Evolutionary conservation across 2,888 invertebrate genomes (phyloP).

Genomic region (Agrilus mali): DNA sequence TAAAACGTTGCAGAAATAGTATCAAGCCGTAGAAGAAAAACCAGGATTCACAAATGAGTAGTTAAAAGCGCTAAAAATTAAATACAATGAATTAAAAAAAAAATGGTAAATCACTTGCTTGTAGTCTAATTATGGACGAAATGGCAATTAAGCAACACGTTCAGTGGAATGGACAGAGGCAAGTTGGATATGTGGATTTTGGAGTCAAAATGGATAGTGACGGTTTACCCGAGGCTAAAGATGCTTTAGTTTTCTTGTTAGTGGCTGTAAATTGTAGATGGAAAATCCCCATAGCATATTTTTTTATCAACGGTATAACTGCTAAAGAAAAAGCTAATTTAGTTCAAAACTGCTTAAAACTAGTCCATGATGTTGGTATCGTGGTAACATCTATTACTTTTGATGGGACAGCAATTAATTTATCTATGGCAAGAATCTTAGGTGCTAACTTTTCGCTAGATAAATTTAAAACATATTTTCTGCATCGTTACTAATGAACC

Average conservation of each 20-base stretch:
- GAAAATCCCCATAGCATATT: too few species aligned
- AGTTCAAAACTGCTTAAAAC: constrained; percentile 9
- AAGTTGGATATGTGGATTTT: constrained; percentile 14
- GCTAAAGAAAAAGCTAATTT: constrained; percentile 9
- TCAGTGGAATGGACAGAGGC: constrained; percentile 15
- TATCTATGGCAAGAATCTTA: too few species aligned
- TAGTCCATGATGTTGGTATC: constrained; percentile 11
- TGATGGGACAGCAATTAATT: constrained; percentile 13
- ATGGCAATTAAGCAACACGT: constrained; percentile 18
- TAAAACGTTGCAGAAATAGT: constrained; percentile 16
- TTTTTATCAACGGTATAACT: too few species aligned
- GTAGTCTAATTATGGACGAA: constrained; percentile 20
- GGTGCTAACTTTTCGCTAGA: too few species aligned
- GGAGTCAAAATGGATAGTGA: background rate
- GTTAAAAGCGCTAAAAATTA: constrained; percentile 8
- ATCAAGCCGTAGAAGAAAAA: constrained; percentile 10
- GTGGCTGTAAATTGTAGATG: background rate
- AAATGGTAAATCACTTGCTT: constrained; percentile 9
- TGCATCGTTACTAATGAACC: too few species aligned
- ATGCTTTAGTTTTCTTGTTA: constrained; percentile 1
- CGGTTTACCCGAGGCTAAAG: background rate
- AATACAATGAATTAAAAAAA: constrained; percentile 2
- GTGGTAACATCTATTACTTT: constrained; percentile 12
- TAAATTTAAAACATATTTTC: too few species aligned
- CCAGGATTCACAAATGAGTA: constrained; percentile 15